phyloP scores from a whole-genome alignment of 1,140 invertebrate genomes.

The Mercenaria mercenaria region DNA sequence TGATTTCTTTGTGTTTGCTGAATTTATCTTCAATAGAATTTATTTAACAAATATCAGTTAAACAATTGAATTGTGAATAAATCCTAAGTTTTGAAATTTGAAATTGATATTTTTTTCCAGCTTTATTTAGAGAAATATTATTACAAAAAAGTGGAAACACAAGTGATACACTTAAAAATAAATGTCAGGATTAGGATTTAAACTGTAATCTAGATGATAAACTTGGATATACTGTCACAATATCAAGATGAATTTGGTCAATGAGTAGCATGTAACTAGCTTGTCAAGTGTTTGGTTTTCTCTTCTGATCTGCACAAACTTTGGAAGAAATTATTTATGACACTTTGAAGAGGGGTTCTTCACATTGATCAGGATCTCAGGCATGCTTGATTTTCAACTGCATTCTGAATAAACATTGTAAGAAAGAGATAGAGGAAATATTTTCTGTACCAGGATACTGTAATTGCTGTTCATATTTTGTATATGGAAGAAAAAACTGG shows the following conservation, averaged over 20 bases:
- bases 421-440: background rate
- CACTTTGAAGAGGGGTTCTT: background rate
- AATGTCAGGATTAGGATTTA: too few species aligned
- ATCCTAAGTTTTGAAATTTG: too few species aligned
- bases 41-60: too few species aligned
- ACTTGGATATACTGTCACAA: too few species aligned
- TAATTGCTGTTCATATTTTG: background rate
- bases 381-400: background rate
- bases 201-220: too few species aligned
- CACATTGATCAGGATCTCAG: conserved; percentile 1
- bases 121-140: too few species aligned
- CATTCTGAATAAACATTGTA: background rate
- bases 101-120: too few species aligned
- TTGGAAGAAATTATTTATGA: background rate
- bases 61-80: too few species aligned
- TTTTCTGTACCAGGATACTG: background rate
- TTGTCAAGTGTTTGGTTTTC: background rate
- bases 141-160: too few species aligned
- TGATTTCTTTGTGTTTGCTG: too few species aligned
- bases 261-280: background rate
- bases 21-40: too few species aligned
- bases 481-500: background rate
- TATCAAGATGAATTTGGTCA: background rate
- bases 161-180: too few species aligned
- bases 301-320: background rate